Conservation (phyloP, 2,113 vertebrate species). For the Emydocephalus ijimae region DNA sequence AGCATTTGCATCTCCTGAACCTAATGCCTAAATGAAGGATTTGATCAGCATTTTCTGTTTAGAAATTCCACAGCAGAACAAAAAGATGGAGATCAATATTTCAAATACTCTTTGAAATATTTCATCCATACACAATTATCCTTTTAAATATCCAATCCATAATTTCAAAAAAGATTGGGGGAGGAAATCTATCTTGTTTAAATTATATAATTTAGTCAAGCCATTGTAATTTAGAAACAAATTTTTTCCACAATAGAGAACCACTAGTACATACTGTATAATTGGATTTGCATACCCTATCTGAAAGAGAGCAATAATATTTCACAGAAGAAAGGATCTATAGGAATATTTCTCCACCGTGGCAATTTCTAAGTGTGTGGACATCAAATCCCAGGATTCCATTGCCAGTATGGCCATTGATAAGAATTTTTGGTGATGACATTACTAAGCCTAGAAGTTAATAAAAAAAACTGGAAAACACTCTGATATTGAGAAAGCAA, state of each 20-base stretch:
- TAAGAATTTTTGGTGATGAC: neutral
- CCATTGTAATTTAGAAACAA: constrained; percentile 19
- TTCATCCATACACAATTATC: constrained; percentile 34
- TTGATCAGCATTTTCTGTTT: constrained; percentile 44
- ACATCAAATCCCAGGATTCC: neutral
- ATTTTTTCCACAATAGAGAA: neutral
- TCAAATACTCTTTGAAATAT: constrained; percentile 40
- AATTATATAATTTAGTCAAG: neutral
- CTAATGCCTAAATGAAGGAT: constrained; percentile 35
- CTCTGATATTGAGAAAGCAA: neutral
- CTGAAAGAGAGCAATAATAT: neutral
- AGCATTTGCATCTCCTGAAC: neutral
- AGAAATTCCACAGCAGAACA: constrained; percentile 17
- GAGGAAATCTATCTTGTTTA: neutral
- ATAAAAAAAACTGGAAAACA: neutral
- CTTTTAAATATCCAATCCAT: constrained; percentile 33
- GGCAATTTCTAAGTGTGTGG: neutral
- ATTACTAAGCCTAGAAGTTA: neutral
- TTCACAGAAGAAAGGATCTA: neutral
- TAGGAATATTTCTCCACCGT: neutral
- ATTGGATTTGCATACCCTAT: neutral
- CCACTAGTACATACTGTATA: neutral
- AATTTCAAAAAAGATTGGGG: constrained; percentile 11
- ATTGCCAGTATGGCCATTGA: neutral
- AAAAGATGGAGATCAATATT: constrained; percentile 14